Base-by-base conservation (phyloP, 2,797 vertebrate species). In the Tympanoctomys barrerae region DNA sequence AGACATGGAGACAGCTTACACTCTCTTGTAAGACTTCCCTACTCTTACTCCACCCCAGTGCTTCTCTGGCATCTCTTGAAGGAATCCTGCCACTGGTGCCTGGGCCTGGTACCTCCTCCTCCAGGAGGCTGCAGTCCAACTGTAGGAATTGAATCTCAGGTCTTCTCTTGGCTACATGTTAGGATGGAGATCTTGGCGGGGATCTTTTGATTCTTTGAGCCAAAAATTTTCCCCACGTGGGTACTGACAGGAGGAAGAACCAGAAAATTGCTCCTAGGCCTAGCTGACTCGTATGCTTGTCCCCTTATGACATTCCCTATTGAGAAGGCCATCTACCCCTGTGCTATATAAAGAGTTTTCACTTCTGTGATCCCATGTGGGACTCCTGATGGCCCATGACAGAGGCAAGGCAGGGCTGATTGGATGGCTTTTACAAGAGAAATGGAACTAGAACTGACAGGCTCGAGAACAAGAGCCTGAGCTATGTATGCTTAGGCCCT, bases 401-500 rank as follows among this genome's bases (percentile, higher is more conserved):
- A 90, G 18, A 59, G 42, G 13, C 36, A 54, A 59, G 68, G 42
- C 64, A 28, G 31, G 66, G 31, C 19, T 2, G 5, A 46, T 46
- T 16, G 57, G 39, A 28, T 22, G 0, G 8, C 2, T 80, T 70
- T 78, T 64, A 73, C 71, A 80, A 59, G 64, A 57, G 33, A 59
- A 91, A 52, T 33, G 5, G 80, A 81, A 9, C 42, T 39, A n/a
- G 28, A 81, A 14, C 42, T 18, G 36, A 19, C 22, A 13, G 18
- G 80, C 16, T 71, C 54, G 12, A 7, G 14, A 68, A 52, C 71
- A 61, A 61, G 78, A 94, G 39, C 14, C 19, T 0, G 6, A 89
- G 66, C 57, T 68, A 24, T 0, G 0, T 68, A 24, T 0, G 0
- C 9, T 0, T 19, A 22, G 8, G 31, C 39, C 80, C 68, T 71